Evolutionary conservation across 2,888 invertebrate genomes (phyloP).

Genomic region (Mallateleia sp.): DNA sequence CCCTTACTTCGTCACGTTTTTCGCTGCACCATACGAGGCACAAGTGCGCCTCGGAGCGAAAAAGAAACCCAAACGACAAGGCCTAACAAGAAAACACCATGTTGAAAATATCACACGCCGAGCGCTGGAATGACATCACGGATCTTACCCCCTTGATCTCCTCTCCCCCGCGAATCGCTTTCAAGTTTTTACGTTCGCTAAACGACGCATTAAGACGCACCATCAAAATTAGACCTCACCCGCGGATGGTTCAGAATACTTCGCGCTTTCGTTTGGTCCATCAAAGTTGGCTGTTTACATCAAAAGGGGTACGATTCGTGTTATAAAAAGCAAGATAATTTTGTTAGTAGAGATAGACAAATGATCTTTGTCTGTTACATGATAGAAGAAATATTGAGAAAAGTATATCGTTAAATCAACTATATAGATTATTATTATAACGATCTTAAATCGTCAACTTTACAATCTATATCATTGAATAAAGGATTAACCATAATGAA

Average conservation of each 20-base stretch:
- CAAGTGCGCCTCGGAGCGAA: conserved; percentile 58
- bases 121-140: conserved; percentile 82
- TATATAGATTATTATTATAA: too few species aligned
- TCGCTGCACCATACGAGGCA: conserved; percentile 62
- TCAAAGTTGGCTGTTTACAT: too few species aligned
- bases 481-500: too few species aligned
- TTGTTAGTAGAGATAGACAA: too few species aligned
- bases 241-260: conserved; percentile 42
- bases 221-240: conserved; percentile 68
- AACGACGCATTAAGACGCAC: conserved; percentile 72
- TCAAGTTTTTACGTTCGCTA: conserved; percentile 73
- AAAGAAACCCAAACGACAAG: conserved; percentile 65
- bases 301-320: too few species aligned
- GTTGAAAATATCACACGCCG: conserved; percentile 85
- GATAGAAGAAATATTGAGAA: too few species aligned
- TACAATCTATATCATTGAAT: too few species aligned
- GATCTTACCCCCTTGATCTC: too few species aligned
- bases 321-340: too few species aligned
- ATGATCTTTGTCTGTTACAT: too few species aligned
- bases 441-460: too few species aligned
- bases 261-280: background rate
- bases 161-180: conserved; percentile 66
- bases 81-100: conserved; percentile 80
- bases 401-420: too few species aligned
- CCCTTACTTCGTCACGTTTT: conserved; percentile 76